These are phyloP conservation scores for Salvator merianae DNA, from an alignment of 2,113 vertebrate genomes.

Conservation along the genomic window DNA sequence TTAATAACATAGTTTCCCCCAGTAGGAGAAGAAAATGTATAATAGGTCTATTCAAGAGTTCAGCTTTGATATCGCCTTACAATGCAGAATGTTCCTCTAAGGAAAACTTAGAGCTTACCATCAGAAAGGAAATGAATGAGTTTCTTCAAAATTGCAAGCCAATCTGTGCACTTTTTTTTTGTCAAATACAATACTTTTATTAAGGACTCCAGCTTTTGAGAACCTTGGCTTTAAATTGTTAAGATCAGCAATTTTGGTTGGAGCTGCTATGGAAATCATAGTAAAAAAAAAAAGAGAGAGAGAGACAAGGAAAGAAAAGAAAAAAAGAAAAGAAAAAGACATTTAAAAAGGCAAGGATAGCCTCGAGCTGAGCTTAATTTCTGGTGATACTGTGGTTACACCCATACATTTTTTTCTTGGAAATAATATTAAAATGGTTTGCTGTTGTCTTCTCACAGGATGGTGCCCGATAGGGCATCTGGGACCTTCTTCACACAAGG, in stretches of 20 bases:
- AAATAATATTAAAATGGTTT: too few relatives aligned
- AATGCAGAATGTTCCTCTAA: background rate
- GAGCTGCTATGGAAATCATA: background rate
- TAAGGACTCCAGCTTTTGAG: background rate
- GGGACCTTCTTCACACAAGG: too few relatives aligned
- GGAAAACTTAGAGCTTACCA: background rate
- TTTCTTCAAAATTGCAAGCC: background rate
- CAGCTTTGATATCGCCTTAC: background rate
- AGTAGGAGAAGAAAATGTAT: background rate
- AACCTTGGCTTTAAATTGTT: background rate
- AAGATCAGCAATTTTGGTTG: background rate
- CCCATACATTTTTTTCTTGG: too few relatives aligned
- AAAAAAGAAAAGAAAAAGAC: too few relatives aligned
- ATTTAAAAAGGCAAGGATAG: too few relatives aligned
- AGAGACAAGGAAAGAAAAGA: too few relatives aligned
- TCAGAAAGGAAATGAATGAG: background rate
- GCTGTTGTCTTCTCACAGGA: too few relatives aligned
- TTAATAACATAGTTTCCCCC: background rate
- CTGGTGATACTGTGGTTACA: too few relatives aligned
- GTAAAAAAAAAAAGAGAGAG: background rate
- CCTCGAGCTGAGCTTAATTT: too few relatives aligned
- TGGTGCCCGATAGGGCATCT: too few relatives aligned
- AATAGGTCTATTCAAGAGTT: conserved; percentile 2
- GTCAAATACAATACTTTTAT: background rate
- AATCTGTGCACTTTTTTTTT: background rate